A percentile compares a stretch with the other conserved stretches of the same genome.
phyloP scores from a whole-genome alignment of 2,113 vertebrate species.

The Procavia capensis region DNA sequence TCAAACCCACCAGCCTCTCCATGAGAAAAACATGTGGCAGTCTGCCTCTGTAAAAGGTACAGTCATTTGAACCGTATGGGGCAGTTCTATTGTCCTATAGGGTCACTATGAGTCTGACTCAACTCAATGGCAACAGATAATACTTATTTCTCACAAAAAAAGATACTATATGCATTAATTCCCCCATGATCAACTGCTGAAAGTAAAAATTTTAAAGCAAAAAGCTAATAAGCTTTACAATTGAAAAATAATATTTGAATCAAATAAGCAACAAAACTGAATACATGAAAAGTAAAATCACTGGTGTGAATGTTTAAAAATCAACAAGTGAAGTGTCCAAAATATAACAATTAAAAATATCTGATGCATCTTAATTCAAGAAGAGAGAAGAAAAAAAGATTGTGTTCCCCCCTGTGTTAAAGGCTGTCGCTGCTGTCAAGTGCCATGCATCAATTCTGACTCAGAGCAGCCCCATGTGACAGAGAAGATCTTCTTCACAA shows the following conservation, averaged over 20 bases:
- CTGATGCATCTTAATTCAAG: neutral
- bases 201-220: neutral
- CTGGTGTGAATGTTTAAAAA: neutral
- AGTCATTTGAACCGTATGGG: no score
- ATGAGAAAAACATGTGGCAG: no score
- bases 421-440: no score
- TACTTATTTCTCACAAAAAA: no score
- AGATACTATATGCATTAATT: neutral
- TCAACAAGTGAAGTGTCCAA: neutral
- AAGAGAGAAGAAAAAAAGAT: conserved; percentile 5
- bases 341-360: conserved; percentile 35
- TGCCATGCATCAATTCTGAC: no score
- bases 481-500: no score
- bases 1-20: no score
- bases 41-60: no score
- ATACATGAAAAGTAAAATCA: neutral
- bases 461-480: no score
- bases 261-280: conserved; percentile 33
- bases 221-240: neutral
- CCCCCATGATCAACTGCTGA: neutral
- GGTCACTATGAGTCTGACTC: no score
- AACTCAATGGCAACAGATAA: no score
- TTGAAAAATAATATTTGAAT: conserved; percentile 4
- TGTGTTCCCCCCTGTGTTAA: neutral
- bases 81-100: no score